phyloP scores from a whole-genome alignment of 2,113 vertebrate species.

The Taxidea taxus region DNA sequence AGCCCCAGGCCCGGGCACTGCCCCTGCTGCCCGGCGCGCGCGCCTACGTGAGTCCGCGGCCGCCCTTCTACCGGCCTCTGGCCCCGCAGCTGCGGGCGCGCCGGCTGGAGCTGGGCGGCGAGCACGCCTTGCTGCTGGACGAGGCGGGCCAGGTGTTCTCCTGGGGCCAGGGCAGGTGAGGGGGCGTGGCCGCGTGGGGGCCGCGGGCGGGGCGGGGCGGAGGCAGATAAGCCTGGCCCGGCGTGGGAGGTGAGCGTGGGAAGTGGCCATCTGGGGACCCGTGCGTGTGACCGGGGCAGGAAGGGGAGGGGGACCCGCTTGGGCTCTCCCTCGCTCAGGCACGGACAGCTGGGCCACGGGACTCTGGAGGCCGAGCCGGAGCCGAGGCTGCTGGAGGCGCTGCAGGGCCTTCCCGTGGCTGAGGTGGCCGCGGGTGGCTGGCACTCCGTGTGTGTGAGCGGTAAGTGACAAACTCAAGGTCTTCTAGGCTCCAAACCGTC shows the following conservation, averaged over 20 bases:
- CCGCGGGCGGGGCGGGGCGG: too few species aligned
- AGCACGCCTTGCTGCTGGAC: slow-evolving; percentile 88
- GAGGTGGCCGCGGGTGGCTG: slow-evolving; percentile 90
- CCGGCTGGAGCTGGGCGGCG: slow-evolving; percentile 85
- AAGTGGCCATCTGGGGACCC: not conserved
- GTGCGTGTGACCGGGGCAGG: not conserved
- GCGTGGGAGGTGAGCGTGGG: not conserved
- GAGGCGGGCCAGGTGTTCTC: slow-evolving; percentile 83
- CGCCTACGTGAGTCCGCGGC: slow-evolving; percentile 83
- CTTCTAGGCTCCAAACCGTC: not conserved
- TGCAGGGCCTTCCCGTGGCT: slow-evolving; percentile 88
- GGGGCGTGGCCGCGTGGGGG: not conserved
- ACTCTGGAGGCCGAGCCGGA: slow-evolving; percentile 83
- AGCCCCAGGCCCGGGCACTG: slow-evolving; percentile 72
- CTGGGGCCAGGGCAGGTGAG: slow-evolving; percentile 93
- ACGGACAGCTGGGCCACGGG: slow-evolving; percentile 94
- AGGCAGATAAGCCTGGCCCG: too few species aligned
- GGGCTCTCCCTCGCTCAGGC: slow-evolving; percentile 81
- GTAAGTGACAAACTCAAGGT: slow-evolving; percentile 79
- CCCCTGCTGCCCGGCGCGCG: slow-evolving; percentile 86
- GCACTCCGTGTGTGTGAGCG: slow-evolving; percentile 90
- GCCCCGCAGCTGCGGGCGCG: slow-evolving; percentile 79
- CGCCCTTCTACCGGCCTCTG: slow-evolving; percentile 85
- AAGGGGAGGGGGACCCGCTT: not conserved
- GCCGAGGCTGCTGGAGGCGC: slow-evolving; percentile 88